Base-by-base conservation (phyloP, 2,113 vertebrate genomes). In the Psammodynastes pulverulentus region DNA sequence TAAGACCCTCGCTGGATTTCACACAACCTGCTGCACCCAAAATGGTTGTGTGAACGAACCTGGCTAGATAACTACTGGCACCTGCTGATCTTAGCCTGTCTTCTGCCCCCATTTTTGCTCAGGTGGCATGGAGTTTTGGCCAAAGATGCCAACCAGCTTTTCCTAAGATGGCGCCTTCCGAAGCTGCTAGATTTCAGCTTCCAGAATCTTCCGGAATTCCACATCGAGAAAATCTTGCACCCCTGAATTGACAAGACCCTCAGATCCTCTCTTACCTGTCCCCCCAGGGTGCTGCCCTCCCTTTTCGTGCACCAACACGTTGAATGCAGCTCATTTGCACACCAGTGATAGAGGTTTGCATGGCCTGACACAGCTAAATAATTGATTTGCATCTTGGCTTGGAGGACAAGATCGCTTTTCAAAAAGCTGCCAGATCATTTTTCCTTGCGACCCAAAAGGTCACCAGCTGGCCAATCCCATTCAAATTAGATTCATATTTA, bases 291-390 rank as follows among this genome's bases (percentile, higher is more conserved):
- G 29, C 21, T 9, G 34, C 5, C 26, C 45, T 84, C 56, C 53
- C 19, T 52, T 52, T 92, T 4, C 29, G 12, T 3, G 5, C 9
- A 10, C 19, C 3, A 0, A 19, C 2, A 84, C 17, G 3, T 21
- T 1, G 46, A 17, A 21, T n/a, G 2, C 17, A 1, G 72, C 72
- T 67, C 62, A 67, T 67, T 12, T 13, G 26, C 24, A 26, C 49
- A 67, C 56, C 62, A 62, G 79, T 2, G 58, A 89, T 86, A 21
- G 39, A 84, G 45, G 96, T 93, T 87, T 93, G 89, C 94, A 90
- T 46, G 90, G 92, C 92, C 91, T 89, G 51, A 0, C 1, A 2
- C 49, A 17, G 2, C 8, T 46, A 85, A 24, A n/a, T 29, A 21
- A 43, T 7, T 51, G 0, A 2, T 53, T 46, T 91, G 90, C 93